These are phyloP conservation scores for Pelobates cultripes DNA, from an alignment of 2,797 vertebrate genomes.

Conservation along the genomic window DNA sequence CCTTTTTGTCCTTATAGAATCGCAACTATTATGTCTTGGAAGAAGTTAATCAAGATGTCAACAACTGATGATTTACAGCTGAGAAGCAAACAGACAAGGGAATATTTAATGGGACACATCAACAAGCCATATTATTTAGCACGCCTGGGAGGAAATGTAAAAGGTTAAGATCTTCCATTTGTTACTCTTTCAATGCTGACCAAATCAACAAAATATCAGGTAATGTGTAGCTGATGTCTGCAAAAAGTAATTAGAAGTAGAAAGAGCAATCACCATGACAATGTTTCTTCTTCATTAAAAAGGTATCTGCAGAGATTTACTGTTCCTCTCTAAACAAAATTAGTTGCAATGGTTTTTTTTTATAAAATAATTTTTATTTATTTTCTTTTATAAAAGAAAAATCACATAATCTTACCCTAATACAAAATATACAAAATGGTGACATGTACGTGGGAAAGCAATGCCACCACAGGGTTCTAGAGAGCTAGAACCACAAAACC, in stretches of 20 bases:
- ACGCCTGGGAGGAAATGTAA: not conserved
- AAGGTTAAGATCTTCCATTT: constrained; percentile 27
- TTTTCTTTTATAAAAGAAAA: no score
- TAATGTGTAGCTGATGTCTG: constrained; percentile 21
- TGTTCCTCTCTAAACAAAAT: not conserved
- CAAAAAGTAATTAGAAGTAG: constrained; percentile 26
- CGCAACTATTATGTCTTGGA: not conserved
- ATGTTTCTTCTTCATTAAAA: constrained; percentile 1
- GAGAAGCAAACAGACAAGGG: constrained; percentile 10
- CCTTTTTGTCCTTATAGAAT: no score
- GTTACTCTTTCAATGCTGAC: constrained; percentile 19
- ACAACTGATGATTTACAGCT: not conserved
- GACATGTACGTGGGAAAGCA: no score
- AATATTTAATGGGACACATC: constrained; percentile 11
- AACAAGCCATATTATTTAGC: not conserved
- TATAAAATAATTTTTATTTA: no score
- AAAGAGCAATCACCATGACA: not conserved
- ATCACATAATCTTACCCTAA: no score
- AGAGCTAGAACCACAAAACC: no score
- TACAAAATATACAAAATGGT: no score
- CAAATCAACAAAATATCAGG: constrained; percentile 31
- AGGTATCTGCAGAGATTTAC: constrained; percentile 11
- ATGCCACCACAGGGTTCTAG: no score
- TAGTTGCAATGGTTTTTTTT: no score
- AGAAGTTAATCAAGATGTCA: not conserved